These are phyloP conservation scores for Papilio polyxenes DNA, from an alignment of 1,140 invertebrate species.

Conservation along the genomic window DNA sequence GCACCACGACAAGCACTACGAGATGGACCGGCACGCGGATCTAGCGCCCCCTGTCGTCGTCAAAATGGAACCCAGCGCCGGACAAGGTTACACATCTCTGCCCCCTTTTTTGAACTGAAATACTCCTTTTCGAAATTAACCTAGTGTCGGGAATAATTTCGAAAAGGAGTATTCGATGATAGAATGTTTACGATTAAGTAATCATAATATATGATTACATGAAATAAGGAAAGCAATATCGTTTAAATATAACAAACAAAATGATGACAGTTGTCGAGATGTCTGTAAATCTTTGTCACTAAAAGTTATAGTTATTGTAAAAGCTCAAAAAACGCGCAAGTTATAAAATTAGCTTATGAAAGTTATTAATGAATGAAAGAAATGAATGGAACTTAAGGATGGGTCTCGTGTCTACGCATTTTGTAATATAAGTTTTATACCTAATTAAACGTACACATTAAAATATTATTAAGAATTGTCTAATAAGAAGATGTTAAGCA, in stretches of 20 bases:
- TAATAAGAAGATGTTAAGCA: neutral
- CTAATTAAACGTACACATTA: neutral
- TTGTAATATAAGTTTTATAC: neutral
- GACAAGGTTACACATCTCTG: slow-evolving; percentile 84
- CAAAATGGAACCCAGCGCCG: slow-evolving; percentile 82
- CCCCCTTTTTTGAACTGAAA: slow-evolving; percentile 90
- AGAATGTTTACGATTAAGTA: slow-evolving; percentile 13
- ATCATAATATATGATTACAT: slow-evolving; percentile 9
- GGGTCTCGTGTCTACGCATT: neutral
- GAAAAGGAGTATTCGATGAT: slow-evolving; percentile 74
- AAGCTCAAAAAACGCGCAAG: slow-evolving; percentile 18
- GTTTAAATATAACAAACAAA: neutral
- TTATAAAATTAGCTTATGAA: neutral
- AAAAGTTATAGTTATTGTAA: neutral
- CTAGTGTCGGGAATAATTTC: slow-evolving; percentile 69
- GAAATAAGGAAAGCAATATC: slow-evolving; percentile 13
- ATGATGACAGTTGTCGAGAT: neutral
- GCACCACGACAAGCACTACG: slow-evolving; percentile 79
- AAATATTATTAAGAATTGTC: neutral
- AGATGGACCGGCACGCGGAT: slow-evolving; percentile 78
- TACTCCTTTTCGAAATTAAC: slow-evolving; percentile 82
- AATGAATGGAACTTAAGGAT: too few relatives aligned
- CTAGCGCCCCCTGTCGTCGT: slow-evolving; percentile 82
- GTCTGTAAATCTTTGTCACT: neutral
- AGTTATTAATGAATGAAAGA: neutral